phyloP scores from a whole-genome alignment of 1,140 invertebrate genomes.

The honey bee (Apis mellifera) region Amel_HAv3.1 CM009936.2:12286501-12287000 shows the following conservation, averaged over 20 bases:
- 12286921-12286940: not conserved
- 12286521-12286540: too few species aligned
- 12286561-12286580: too few species aligned
- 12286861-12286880: slow-evolving; percentile 42
- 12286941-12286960: too few species aligned
- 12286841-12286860: slow-evolving; percentile 46
- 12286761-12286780: slow-evolving; percentile 10
- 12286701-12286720: slow-evolving; percentile 49
- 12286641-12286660: not conserved
- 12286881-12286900: slow-evolving; percentile 16
- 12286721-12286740: slow-evolving; percentile 56
- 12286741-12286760: slow-evolving; percentile 53
- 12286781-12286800: slow-evolving; percentile 14
- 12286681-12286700: not conserved
- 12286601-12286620: too few species aligned
- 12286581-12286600: too few species aligned
- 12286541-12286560: too few species aligned
- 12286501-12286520: too few species aligned
- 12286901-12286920: not conserved
- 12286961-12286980: too few species aligned
- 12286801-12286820: slow-evolving; percentile 45
- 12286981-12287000: too few species aligned
- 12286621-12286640: too few species aligned
- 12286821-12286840: slow-evolving; percentile 41
- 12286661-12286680: not conserved